These are phyloP conservation scores for Enteromius anoplus DNA, from an alignment of 2,797 vertebrate species.

Conservation along the genomic window DNA sequence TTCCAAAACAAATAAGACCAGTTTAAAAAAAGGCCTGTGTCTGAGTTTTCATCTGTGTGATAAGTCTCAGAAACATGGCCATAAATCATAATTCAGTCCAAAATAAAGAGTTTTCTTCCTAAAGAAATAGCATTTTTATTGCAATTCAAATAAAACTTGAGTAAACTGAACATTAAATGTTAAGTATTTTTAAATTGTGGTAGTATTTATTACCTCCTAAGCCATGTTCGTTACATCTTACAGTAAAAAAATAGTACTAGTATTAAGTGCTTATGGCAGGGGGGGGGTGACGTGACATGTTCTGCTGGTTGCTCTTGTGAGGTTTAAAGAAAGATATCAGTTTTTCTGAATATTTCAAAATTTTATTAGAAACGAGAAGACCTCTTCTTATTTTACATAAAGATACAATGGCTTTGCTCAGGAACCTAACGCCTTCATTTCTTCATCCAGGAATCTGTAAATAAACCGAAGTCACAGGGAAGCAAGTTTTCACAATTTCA, in stretches of 20 bases:
- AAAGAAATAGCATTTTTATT: not conserved
- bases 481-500: slow-evolving; percentile 81
- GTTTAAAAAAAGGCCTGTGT: too few species aligned
- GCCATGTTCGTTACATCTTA: not conserved
- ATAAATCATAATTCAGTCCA: not conserved
- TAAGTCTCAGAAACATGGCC: not conserved
- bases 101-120: not conserved
- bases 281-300: too few species aligned
- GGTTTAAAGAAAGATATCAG: not conserved
- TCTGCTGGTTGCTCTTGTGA: not conserved
- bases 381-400: slow-evolving; percentile 87
- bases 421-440: slow-evolving; percentile 82
- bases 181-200: not conserved
- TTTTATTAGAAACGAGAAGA: slow-evolving; percentile 92
- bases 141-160: not conserved
- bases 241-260: not conserved
- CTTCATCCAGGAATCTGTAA: slow-evolving; percentile 84
- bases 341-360: slow-evolving; percentile 83
- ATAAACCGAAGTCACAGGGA: slow-evolving; percentile 70
- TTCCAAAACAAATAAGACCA: too few species aligned
- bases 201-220: not conserved
- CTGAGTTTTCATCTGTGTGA: not conserved
- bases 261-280: not conserved
- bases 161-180: not conserved
- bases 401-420: slow-evolving; percentile 86